Conservation (phyloP, 2,888 invertebrate species). For the Thera britannica region DNA sequence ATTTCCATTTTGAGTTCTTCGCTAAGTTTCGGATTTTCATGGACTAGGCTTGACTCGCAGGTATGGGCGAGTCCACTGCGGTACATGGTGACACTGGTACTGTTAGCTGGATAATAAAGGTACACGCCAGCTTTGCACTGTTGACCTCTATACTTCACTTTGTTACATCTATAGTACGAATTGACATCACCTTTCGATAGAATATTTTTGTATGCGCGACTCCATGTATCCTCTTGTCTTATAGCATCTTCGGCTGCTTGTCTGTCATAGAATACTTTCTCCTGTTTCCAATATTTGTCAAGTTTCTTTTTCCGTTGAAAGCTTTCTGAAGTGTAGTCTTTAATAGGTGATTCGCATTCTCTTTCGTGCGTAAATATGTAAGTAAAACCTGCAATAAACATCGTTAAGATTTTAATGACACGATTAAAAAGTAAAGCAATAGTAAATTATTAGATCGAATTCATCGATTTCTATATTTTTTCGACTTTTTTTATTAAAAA, state of each 20-base stretch:
- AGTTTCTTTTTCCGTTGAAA: conserved; percentile 1
- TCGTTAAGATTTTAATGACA: background rate
- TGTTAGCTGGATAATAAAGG: background rate
- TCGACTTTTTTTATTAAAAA: too few species aligned
- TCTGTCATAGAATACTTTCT: conserved; percentile 4
- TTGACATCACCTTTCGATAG: conserved; percentile 5
- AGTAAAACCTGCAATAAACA: background rate
- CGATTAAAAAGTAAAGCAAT: too few species aligned
- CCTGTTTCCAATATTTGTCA: conserved; percentile 5
- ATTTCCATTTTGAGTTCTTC: conserved; percentile 8
- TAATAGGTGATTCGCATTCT: background rate
- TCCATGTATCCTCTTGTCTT: conserved; percentile 3
- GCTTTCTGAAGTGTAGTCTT: background rate
- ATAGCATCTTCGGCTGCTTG: conserved; percentile 9
- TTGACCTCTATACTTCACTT: conserved; percentile 5
- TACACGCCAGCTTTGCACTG: conserved; percentile 10
- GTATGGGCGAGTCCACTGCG: conserved; percentile 10
- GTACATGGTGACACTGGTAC: background rate
- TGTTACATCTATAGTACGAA: conserved; percentile 12
- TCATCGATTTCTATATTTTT: too few species aligned
- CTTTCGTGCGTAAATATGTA: background rate
- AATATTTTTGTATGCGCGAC: conserved; percentile 7
- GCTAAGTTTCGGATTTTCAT: background rate
- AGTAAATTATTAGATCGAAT: too few species aligned
- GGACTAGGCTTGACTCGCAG: background rate